Base-by-base conservation (phyloP, 2,113 vertebrate species). In the Zosterops lateralis region DNA sequence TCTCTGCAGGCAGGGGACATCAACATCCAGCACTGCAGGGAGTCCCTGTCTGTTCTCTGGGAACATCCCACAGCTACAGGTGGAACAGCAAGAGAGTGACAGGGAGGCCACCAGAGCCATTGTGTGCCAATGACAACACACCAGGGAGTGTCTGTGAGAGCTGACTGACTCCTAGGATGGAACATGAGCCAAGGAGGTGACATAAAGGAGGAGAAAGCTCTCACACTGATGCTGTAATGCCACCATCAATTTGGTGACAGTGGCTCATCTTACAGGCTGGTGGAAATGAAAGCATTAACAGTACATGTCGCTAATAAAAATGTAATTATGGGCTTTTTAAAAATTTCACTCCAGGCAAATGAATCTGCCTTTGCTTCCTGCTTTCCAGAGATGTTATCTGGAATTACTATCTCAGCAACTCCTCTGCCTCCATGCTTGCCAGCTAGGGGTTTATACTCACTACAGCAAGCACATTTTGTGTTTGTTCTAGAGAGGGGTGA, bases 141-240 rank as follows among this genome's bases (percentile, higher is more conserved):
- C 3, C 2, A 1, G 25, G 31, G 56, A 4, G 1, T 9, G 7
- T 32, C 44, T 75, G 29, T 8, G 40, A 28, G 64, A 10, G 40
- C 48, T 40, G 67, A 25, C 28, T 22, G 29, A 9, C 14, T 42
- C 66, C 44, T 0, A 0, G 32, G 4, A 11, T 1, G 9, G 44
- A 75, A 34, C 36, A 74, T 0, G 6, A 53, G 71, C 40, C 2
- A 17, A 48, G 54, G 61, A 62, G 50, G 56, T 9, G 31, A n/a
- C 51, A 5, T 14, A 14, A 0, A 60, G 40, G 10, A 73, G 38
- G 32, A 62, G 5, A 17, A 17, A 24, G 53, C 21, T 65, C 74
- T 76, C 66, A 42, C 42, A 25, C 40, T 18, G 62, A 10, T 60
- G 81, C 61, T 84, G 24, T 31, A 67, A 3, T 18, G 50, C 14